Evolutionary conservation across 2,797 vertebrate genomes (phyloP).

Genomic region (Podarcis siculus): DNA sequence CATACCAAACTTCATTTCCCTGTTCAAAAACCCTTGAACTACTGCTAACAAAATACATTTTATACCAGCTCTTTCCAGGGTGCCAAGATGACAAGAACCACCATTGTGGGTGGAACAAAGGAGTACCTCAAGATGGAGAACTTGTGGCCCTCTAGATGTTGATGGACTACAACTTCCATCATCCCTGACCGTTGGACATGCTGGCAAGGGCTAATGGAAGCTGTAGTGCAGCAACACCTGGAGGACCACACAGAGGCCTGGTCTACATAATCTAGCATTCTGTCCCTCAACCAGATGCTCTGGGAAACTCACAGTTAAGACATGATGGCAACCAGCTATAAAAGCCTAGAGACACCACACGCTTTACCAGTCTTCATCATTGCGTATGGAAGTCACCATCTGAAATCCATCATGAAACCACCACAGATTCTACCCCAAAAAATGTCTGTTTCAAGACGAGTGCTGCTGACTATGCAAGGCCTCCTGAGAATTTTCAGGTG

Average conservation of each 20-base stretch:
- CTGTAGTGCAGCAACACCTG: not conserved
- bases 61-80: not conserved
- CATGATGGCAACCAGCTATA: not conserved
- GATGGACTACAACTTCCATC: not conserved
- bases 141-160: not conserved
- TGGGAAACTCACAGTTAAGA: not conserved
- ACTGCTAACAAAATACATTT: not conserved
- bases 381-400: not conserved
- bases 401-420: no score
- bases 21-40: not conserved
- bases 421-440: no score
- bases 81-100: not conserved
- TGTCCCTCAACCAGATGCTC: not conserved
- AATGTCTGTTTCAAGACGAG: no score
- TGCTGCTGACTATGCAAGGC: no score
- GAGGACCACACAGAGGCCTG: not conserved
- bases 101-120: not conserved
- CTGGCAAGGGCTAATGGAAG: not conserved
- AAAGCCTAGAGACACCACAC: not conserved
- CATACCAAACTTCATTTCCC: not conserved
- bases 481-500: not conserved
- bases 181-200: not conserved
- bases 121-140: not conserved
- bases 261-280: not conserved
- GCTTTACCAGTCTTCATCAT: not conserved